Evolutionary conservation across 2,113 vertebrate genomes (phyloP).

Genomic region (Hiodon tergisus): DNA sequence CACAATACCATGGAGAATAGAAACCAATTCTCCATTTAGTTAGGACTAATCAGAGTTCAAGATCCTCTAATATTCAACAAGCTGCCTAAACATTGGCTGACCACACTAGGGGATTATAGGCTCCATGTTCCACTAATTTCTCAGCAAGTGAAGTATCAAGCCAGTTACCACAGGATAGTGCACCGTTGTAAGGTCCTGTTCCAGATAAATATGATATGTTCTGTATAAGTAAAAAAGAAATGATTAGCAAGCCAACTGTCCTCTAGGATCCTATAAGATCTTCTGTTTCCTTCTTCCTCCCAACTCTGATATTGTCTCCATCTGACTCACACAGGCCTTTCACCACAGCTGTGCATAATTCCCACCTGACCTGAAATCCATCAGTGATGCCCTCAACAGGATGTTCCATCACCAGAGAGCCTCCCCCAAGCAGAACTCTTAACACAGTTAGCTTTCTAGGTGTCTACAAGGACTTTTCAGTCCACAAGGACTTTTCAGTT

Average conservation of each 20-base stretch:
- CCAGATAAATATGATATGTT: too few relatives aligned
- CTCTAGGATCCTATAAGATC: neutral
- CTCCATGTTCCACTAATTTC: too few relatives aligned
- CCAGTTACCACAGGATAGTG: too few relatives aligned
- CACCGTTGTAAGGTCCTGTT: too few relatives aligned
- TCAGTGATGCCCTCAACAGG: neutral
- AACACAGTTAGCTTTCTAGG: neutral
- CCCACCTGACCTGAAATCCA: neutral
- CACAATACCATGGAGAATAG: neutral
- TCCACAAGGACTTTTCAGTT: neutral
- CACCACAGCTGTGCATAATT: neutral
- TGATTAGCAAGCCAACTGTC: neutral
- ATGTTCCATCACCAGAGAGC: neutral
- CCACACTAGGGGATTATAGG: too few relatives aligned
- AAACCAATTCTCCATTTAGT: neutral
- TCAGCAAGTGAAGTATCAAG: too few relatives aligned
- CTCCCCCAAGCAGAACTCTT: neutral
- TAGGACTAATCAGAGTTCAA: too few relatives aligned
- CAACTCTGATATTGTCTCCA: neutral
- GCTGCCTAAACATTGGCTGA: too few relatives aligned
- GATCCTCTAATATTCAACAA: too few relatives aligned
- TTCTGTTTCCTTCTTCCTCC: neutral
- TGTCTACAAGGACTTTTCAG: neutral
- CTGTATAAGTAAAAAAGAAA: too few relatives aligned
- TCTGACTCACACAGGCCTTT: neutral